Conservation (phyloP, 1,140 invertebrate species). For the Galleria mellonella region DNA sequence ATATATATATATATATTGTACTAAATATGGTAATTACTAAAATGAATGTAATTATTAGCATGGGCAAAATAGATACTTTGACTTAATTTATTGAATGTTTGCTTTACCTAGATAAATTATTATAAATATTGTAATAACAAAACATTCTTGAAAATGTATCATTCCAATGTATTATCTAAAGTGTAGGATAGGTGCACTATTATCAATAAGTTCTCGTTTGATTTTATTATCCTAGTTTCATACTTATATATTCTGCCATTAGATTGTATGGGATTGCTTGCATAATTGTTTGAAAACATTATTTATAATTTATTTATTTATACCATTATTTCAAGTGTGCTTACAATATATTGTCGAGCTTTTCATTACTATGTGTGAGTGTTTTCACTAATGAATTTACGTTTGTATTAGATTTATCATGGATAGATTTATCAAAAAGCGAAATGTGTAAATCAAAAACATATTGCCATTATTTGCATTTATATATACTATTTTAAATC, state of each 20-base stretch:
- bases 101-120: conserved; percentile 39
- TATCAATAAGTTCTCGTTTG: conserved; percentile 35
- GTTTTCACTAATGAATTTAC: conserved; percentile 31
- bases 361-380: conserved; percentile 31
- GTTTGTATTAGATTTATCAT: conserved; percentile 30
- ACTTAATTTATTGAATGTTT: conserved; percentile 30
- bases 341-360: conserved; percentile 28
- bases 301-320: conserved; percentile 56
- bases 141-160: conserved; percentile 71
- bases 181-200: conserved; percentile 62
- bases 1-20: conserved; percentile 33
- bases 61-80: not conserved
- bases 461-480: conserved; percentile 72
- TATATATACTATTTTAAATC: conserved; percentile 53
- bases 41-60: not conserved
- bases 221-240: not conserved
- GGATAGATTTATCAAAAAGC: conserved; percentile 20
- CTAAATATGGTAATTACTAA: conserved; percentile 11
- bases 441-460: conserved; percentile 38
- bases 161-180: conserved; percentile 69
- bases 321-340: conserved; percentile 25
- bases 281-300: conserved; percentile 49
- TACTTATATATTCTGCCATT: conserved; percentile 1
- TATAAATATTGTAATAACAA: conserved; percentile 52
- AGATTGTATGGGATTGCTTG: conserved; percentile 27